These are phyloP conservation scores for Falco rusticolus DNA, from an alignment of 2,797 vertebrate species.

Conservation along the genomic window DNA sequence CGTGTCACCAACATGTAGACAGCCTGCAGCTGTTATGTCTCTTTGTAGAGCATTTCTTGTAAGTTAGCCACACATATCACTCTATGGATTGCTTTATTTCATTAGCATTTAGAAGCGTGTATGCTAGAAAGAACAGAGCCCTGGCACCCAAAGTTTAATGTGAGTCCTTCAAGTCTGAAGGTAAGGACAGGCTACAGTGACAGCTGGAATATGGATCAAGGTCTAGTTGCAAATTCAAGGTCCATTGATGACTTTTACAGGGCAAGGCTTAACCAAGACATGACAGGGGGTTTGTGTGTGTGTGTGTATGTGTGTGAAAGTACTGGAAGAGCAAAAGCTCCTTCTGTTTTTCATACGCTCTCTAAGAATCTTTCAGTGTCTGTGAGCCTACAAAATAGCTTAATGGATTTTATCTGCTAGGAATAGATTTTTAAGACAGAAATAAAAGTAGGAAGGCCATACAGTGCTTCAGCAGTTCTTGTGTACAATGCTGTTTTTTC, in stretches of 20 bases:
- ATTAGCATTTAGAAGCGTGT: background rate
- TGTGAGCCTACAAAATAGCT: background rate
- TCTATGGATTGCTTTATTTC: background rate
- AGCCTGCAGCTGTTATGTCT: background rate
- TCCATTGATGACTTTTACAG: background rate
- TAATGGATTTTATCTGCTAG: background rate
- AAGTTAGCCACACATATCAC: rapidly evolving
- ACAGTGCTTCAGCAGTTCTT: background rate
- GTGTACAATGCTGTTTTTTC: background rate
- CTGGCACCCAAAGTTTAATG: background rate
- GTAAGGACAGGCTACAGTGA: background rate
- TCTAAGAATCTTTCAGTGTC: background rate
- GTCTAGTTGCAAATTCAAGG: background rate
- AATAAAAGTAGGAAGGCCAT: background rate
- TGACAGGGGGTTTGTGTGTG: background rate
- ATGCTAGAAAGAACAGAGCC: background rate
- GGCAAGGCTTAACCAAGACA: background rate
- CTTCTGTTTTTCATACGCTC: background rate
- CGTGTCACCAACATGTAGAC: background rate
- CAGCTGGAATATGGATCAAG: background rate
- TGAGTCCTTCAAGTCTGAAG: background rate
- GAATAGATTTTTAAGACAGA: background rate
- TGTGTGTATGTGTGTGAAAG: background rate
- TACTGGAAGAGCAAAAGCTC: background rate
- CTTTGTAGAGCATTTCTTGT: background rate